phyloP scores from a whole-genome alignment of 2,888 invertebrate genomes.

The Cheilosia pagana region DNA sequence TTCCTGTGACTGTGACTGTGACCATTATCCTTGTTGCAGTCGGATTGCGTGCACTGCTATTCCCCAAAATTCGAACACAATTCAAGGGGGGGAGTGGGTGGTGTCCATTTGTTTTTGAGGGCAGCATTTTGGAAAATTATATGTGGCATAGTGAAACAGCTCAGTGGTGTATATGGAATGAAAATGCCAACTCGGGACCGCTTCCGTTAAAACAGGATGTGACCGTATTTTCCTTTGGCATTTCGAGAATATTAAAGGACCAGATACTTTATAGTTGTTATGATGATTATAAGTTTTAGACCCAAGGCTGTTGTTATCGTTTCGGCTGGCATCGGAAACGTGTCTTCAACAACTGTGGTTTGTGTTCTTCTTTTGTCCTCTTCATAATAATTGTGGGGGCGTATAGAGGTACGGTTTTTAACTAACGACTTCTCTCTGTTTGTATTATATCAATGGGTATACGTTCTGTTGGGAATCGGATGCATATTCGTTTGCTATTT shows the following conservation, averaged over 20 bases:
- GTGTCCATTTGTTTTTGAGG: conserved; percentile 45
- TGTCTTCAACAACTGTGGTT: conserved; percentile 35
- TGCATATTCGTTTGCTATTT: too few species aligned
- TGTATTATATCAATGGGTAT: too few species aligned
- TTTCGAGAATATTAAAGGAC: conserved; percentile 66
- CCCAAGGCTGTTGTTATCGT: conserved; percentile 58
- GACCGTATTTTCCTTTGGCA: conserved; percentile 68
- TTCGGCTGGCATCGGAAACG: conserved; percentile 39
- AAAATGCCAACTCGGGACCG: conserved; percentile 69
- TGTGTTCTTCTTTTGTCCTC: conserved; percentile 26
- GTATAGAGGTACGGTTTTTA: neutral
- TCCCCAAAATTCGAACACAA: conserved; percentile 48
- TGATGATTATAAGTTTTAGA: conserved; percentile 69
- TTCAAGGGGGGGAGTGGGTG: too few species aligned
- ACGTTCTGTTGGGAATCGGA: too few species aligned
- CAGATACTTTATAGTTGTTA: conserved; percentile 66
- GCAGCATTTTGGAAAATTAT: conserved; percentile 62
- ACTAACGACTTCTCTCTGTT: too few species aligned
- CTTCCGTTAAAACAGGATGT: conserved; percentile 72
- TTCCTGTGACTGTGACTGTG: conserved; percentile 49
- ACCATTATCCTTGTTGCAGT: conserved; percentile 73
- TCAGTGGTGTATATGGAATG: conserved; percentile 60
- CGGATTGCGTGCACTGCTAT: conserved; percentile 67
- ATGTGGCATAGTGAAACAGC: conserved; percentile 36
- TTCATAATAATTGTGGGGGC: neutral